These are phyloP conservation scores for Bombus consobrinus DNA, from an alignment of 1,140 invertebrate genomes.

Conservation along the genomic window DNA sequence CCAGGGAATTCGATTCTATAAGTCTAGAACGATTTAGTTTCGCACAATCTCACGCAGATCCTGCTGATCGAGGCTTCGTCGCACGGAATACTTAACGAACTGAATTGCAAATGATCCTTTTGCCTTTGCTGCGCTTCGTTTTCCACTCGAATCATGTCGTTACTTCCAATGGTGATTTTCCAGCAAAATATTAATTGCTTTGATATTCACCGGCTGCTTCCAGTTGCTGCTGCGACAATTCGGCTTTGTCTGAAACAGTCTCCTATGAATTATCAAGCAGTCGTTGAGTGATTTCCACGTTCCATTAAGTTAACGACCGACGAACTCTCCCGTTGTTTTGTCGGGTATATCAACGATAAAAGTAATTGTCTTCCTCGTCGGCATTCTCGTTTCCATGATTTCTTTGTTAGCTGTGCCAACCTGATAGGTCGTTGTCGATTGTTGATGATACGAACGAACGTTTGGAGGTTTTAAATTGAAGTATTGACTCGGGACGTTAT, in stretches of 20 bases:
- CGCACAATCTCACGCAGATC: no score
- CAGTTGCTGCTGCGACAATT: background rate
- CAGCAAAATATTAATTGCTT: slow-evolving; percentile 25
- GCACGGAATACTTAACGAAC: background rate
- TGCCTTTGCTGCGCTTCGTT: background rate
- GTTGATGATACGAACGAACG: slow-evolving; percentile 1
- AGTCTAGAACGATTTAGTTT: no score
- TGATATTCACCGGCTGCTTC: background rate
- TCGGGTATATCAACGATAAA: background rate
- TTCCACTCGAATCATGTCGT: background rate
- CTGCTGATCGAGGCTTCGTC: no score
- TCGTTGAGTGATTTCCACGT: slow-evolving; percentile 28
- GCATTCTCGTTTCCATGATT: background rate
- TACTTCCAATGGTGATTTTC: background rate
- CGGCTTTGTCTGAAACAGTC: background rate
- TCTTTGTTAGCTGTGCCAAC: slow-evolving; percentile 14
- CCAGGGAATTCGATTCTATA: no score
- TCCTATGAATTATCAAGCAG: slow-evolving; percentile 7
- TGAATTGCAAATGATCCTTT: background rate
- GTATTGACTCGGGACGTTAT: background rate
- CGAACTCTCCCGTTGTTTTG: background rate
- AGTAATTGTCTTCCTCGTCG: slow-evolving; percentile 13
- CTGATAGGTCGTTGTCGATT: background rate
- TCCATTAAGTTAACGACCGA: slow-evolving; percentile 25
- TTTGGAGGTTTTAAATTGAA: background rate